These are phyloP conservation scores for Eurystomus gularis DNA, from an alignment of 2,113 vertebrate species.

Conservation along the genomic window DNA sequence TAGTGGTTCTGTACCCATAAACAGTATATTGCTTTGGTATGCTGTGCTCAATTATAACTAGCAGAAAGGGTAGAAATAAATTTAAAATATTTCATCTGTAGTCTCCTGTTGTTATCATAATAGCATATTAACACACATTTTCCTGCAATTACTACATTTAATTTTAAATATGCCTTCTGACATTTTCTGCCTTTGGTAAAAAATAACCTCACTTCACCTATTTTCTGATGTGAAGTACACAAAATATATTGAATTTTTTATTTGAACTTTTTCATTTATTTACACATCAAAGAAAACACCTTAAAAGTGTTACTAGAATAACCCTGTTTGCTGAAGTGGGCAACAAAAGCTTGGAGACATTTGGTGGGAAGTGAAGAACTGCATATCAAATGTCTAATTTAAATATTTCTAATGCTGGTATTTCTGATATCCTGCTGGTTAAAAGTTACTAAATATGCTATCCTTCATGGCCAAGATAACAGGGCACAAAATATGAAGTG, in stretches of 20 bases:
- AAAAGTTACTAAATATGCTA: conserved; percentile 46
- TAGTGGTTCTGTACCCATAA: not conserved
- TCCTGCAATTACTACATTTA: conserved; percentile 54
- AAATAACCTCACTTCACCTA: conserved; percentile 18
- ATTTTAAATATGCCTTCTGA: conserved; percentile 52
- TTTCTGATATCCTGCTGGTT: conserved; percentile 50
- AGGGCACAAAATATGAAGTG: not conserved
- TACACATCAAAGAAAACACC: conserved; percentile 65
- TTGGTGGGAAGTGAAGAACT: conserved; percentile 40
- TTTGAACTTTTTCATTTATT: conserved; percentile 60
- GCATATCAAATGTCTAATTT: conserved; percentile 61
- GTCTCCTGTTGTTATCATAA: conserved; percentile 16
- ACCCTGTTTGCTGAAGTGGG: conserved; percentile 28
- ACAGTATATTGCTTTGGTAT: not conserved
- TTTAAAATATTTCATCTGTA: conserved; percentile 19
- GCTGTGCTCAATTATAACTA: not conserved
- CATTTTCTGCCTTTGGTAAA: conserved; percentile 30
- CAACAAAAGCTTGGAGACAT: conserved; percentile 56
- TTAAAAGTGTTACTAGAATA: conserved; percentile 52
- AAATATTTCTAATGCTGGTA: conserved; percentile 59
- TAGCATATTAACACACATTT: conserved; percentile 27
- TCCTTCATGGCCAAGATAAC: conserved; percentile 28
- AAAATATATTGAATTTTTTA: conserved; percentile 53
- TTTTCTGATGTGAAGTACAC: not conserved
- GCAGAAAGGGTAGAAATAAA: not conserved